phyloP scores from a whole-genome alignment of 1,140 invertebrate genomes.

The Orius insidiosus region DNA sequence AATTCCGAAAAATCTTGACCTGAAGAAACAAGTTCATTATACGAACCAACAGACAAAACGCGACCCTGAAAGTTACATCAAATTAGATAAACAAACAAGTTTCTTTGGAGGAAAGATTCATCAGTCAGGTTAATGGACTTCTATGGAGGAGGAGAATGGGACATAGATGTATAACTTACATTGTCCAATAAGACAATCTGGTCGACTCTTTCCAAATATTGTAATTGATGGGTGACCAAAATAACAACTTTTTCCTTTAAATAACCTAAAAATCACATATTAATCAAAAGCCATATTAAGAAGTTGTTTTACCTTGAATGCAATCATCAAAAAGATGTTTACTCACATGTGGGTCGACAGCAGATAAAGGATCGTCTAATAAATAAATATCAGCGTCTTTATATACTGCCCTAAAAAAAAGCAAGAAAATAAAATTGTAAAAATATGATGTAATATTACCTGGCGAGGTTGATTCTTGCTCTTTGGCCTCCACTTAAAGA shows the following conservation, averaged over 20 bases:
- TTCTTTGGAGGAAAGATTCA: no score
- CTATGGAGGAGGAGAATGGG: no score
- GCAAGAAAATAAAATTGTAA: conserved; percentile 1
- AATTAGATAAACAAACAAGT: not conserved
- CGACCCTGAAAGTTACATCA: conserved; percentile 28
- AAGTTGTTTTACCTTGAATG: conserved; percentile 26
- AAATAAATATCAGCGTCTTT: conserved; percentile 54
- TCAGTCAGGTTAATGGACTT: no score
- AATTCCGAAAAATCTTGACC: conserved; percentile 37
- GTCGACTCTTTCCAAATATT: conserved; percentile 55
- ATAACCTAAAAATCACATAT: conserved; percentile 23
- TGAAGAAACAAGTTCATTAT: conserved; percentile 30
- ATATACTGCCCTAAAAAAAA: conserved; percentile 48
- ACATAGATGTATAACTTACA: no score
- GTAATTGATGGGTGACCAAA: conserved; percentile 70
- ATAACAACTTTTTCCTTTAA: conserved; percentile 46
- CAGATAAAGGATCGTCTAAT: conserved; percentile 63
- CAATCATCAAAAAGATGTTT: conserved; percentile 47
- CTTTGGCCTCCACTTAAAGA: conserved; percentile 75
- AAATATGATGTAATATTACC: conserved; percentile 19
- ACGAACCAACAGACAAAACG: conserved; percentile 36
- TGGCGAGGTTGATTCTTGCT: conserved; percentile 71
- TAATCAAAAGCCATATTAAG: not conserved
- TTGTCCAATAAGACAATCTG: conserved; percentile 60
- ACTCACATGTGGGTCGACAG: conserved; percentile 49